Percentiles rank a stretch among this genome's conserved stretches.
Evolutionary conservation across 30 jellyfish, hydroid and myxozoan species (phyloP).

Genomic region (Morbakka virulenta): DNA sequence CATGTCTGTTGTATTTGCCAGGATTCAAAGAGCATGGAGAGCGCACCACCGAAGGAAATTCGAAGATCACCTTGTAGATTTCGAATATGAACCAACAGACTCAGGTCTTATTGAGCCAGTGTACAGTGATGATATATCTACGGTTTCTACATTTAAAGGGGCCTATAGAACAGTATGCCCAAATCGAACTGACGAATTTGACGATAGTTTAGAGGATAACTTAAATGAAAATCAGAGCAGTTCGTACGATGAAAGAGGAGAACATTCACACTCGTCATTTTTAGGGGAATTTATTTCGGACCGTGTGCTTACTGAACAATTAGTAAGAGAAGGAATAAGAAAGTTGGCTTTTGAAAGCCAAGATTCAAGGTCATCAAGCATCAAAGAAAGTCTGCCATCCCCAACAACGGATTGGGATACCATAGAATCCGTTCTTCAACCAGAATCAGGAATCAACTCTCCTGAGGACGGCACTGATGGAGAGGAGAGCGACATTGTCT

Average conservation of each 20-base stretch:
- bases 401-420: constrained; percentile 82
- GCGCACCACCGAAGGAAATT: constrained; percentile 36
- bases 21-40: constrained; percentile 76
- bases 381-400: constrained; percentile 27
- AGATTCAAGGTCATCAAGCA: neutral
- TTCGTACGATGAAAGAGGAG: constrained; percentile 4
- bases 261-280: neutral
- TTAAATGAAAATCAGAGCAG: constrained; percentile 27
- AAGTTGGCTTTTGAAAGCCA: neutral
- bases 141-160: neutral
- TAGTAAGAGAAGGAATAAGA: neutral
- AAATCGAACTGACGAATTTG: constrained; percentile 11
- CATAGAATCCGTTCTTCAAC: constrained; percentile 62
- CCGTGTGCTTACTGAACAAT: neutral
- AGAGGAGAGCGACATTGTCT: constrained; percentile 9
- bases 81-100: constrained; percentile 30
- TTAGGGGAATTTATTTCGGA: neutral
- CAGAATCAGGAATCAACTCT: constrained; percentile 62
- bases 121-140: constrained; percentile 60
- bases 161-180: neutral
- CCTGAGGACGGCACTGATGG: constrained; percentile 45
- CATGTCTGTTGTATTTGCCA: too few relatives aligned
- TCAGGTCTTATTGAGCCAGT: constrained; percentile 66
- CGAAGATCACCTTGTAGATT: constrained; percentile 23
- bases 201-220: constrained; percentile 65